Percentiles rank a stretch among this genome's conserved stretches.
These are phyloP conservation scores for Aldabrachelys gigantea DNA, from an alignment of 2,113 vertebrate genomes.

Conservation along the genomic window DNA sequence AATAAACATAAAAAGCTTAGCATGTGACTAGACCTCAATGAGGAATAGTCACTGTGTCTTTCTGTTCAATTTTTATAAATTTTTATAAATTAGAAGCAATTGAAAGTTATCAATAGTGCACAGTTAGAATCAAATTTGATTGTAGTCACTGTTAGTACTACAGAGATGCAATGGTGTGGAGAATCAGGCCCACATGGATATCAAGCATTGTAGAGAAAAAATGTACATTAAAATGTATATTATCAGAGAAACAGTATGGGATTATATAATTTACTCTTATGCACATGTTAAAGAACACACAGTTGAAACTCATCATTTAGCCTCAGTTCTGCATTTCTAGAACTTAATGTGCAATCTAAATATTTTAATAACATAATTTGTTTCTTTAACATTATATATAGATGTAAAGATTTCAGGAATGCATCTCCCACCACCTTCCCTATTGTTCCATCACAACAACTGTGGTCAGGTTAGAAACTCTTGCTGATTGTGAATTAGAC, in stretches of 20 bases:
- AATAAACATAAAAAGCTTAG: not conserved
- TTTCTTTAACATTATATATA: not conserved
- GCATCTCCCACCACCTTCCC: not conserved
- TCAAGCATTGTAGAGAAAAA: not conserved
- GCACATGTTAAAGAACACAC: not conserved
- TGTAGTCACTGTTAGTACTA: not conserved
- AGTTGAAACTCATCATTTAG: not conserved
- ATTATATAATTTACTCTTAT: not conserved
- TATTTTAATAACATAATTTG: not conserved
- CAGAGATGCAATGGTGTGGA: rapidly evolving
- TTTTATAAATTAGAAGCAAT: not conserved
- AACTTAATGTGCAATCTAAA: not conserved
- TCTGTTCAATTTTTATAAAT: not conserved
- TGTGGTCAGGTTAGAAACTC: not conserved
- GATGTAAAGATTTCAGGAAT: not conserved
- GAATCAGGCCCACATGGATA: rapidly evolving
- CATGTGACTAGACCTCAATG: not conserved
- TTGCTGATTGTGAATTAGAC: not conserved
- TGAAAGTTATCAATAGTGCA: not conserved
- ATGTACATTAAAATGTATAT: not conserved
- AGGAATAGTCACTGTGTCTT: not conserved
- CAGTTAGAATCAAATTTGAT: not conserved
- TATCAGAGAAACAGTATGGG: not conserved
- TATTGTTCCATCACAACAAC: not conserved
- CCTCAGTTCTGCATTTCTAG: not conserved